Conservation (phyloP, 2,888 invertebrate genomes). For the Pachliopta kotzebuea region DNA sequence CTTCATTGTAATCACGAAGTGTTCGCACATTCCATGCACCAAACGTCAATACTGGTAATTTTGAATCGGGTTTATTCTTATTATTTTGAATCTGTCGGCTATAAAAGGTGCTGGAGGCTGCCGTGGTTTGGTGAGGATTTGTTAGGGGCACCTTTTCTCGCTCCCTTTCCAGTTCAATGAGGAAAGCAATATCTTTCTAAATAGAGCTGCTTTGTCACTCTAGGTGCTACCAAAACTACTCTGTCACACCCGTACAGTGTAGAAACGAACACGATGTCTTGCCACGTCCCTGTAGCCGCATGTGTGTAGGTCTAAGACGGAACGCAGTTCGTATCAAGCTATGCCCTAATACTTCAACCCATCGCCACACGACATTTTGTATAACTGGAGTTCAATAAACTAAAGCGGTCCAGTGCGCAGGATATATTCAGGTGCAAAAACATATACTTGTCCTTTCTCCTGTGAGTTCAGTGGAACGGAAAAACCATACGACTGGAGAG, state of each 20-base stretch:
- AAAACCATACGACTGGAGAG: conserved; percentile 14
- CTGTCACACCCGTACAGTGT: conserved; percentile 30
- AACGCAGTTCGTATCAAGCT: neutral
- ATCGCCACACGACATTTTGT: conserved; percentile 21
- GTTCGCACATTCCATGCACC: conserved; percentile 33
- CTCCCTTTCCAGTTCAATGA: conserved; percentile 34
- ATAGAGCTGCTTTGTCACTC: conserved; percentile 35
- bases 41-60: conserved; percentile 22
- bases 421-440: too few relatives aligned
- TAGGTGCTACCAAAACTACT: conserved; percentile 33
- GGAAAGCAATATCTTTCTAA: conserved; percentile 37
- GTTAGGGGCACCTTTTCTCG: conserved; percentile 38
- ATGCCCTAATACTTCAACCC: conserved; percentile 22
- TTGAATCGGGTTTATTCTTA: neutral
- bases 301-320: neutral
- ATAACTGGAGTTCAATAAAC: too few relatives aligned
- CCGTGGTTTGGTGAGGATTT: conserved; percentile 32
- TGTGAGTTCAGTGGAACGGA: conserved; percentile 25
- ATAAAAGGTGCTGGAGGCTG: conserved; percentile 25
- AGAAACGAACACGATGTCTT: conserved; percentile 32
- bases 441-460: too few relatives aligned
- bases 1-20: conserved; percentile 32
- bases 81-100: neutral
- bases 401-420: too few relatives aligned
- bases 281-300: neutral